These are phyloP conservation scores for Hylaeus anthracinus DNA, from an alignment of 1,140 invertebrate genomes.

Conservation along the genomic window DNA sequence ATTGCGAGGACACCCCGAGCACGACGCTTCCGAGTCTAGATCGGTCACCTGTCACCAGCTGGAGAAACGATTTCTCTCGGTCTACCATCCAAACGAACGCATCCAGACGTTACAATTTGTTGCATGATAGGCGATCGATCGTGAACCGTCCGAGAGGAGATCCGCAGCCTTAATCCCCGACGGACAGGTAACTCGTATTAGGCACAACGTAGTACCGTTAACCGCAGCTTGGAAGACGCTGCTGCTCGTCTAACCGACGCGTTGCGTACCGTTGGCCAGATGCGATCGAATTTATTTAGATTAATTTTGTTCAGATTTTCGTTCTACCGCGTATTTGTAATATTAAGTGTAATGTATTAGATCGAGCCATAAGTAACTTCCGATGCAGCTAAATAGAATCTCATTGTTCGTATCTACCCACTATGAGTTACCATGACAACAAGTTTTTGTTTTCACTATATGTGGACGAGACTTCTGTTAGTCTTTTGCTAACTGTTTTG, in stretches of 20 bases:
- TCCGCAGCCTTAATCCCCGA: constrained; percentile 6
- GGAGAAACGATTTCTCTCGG: constrained; percentile 13
- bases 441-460: too few relatives aligned
- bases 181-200: constrained; percentile 37
- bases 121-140: constrained; percentile 32
- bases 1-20: background rate
- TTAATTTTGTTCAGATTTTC: too few relatives aligned
- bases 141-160: constrained; percentile 12
- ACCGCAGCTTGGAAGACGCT: background rate
- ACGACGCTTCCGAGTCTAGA: background rate
- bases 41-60: background rate
- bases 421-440: too few relatives aligned
- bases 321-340: too few relatives aligned
- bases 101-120: constrained; percentile 30
- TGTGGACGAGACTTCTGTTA: too few relatives aligned
- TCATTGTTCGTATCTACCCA: too few relatives aligned
- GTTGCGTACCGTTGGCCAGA: too few relatives aligned
- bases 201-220: constrained; percentile 53
- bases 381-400: too few relatives aligned
- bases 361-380: too few relatives aligned
- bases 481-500: too few relatives aligned
- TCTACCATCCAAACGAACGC: background rate
- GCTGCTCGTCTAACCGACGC: constrained; percentile 3
- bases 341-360: too few relatives aligned
- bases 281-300: too few relatives aligned